Percentiles rank a stretch among this genome's conserved stretches.
Evolutionary conservation across 2,797 vertebrate genomes (phyloP).

Genomic region (Crocidura indochinensis): DNA sequence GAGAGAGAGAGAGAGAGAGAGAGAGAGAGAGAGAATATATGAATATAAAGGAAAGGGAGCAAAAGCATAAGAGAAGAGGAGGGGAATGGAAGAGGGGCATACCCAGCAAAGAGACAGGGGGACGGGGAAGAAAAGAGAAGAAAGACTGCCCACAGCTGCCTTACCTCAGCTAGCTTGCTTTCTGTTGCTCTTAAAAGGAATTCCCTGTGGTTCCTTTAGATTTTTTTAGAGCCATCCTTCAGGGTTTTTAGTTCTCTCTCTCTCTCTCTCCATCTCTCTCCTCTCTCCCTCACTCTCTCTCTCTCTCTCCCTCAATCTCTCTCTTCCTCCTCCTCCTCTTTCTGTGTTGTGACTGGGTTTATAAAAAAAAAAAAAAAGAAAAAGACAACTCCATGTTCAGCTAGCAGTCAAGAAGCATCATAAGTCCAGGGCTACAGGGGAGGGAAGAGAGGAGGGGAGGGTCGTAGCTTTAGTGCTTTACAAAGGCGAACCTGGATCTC

Average conservation of each 20-base stretch:
- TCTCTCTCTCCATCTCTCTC: conserved; percentile 86
- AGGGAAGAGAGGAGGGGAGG: conserved; percentile 96
- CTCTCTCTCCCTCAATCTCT: conserved; percentile 85
- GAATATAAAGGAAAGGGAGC: no score
- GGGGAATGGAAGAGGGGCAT: conserved; percentile 75
- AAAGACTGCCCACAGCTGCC: conserved; percentile 90
- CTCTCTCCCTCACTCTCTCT: conserved; percentile 80
- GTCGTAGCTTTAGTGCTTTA: conserved; percentile 96
- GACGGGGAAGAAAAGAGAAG: conserved; percentile 79
- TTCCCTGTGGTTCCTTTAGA: conserved; percentile 89
- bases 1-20: conserved; percentile 69
- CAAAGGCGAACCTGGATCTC: conserved; percentile 94
- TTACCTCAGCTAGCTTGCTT: conserved; percentile 96
- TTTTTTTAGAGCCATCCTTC: conserved; percentile 94
- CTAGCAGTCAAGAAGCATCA: conserved; percentile 90
- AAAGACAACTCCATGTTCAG: conserved; percentile 92
- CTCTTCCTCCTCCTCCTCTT: conserved; percentile 91
- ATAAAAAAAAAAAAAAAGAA: conserved; percentile 87
- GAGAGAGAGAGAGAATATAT: conserved; percentile 28
- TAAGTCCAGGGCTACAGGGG: conserved; percentile 91
- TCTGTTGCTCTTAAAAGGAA: conserved; percentile 90
- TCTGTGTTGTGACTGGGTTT: conserved; percentile 91
- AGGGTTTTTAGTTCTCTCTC: conserved; percentile 89
- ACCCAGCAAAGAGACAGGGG: conserved; percentile 87
- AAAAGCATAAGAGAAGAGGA: no score